Evolutionary conservation across 2,888 invertebrate species (phyloP).

Genomic region (Amblyjoppa fuscipennis): DNA sequence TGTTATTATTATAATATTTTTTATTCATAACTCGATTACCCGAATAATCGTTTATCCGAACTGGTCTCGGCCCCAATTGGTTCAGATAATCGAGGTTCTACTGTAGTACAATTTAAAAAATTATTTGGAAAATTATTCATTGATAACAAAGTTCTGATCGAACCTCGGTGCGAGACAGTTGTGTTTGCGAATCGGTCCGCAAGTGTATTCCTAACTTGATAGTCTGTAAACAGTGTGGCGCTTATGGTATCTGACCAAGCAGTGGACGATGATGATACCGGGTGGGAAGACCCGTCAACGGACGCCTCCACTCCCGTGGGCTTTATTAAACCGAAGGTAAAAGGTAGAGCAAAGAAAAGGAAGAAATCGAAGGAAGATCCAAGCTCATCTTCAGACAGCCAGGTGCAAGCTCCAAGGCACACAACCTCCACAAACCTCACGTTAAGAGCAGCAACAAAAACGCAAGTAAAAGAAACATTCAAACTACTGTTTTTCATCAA

Average conservation of each 20-base stretch:
- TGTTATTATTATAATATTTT: no score
- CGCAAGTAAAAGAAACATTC: slow-evolving; percentile 3
- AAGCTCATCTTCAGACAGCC: slow-evolving; percentile 1
- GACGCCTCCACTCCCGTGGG: neutral
- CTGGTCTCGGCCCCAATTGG: no score
- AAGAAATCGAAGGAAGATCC: neutral
- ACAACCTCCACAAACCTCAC: neutral
- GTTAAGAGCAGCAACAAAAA: neutral
- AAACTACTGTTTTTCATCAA: slow-evolving; percentile 41
- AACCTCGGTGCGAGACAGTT: neutral
- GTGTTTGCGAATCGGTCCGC: neutral
- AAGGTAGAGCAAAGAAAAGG: neutral
- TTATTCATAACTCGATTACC: no score
- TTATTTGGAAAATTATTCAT: no score
- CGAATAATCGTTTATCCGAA: no score
- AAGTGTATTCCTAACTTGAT: neutral
- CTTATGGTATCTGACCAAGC: neutral
- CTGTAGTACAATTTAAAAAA: no score
- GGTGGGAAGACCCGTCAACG: neutral
- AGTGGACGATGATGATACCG: neutral
- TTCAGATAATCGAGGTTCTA: no score
- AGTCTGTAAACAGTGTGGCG: neutral
- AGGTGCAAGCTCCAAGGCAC: neutral
- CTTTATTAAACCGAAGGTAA: neutral
- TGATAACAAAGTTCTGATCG: no score